Conservation (phyloP, 2,888 invertebrate genomes). For the Iphiclides podalirius region DNA sequence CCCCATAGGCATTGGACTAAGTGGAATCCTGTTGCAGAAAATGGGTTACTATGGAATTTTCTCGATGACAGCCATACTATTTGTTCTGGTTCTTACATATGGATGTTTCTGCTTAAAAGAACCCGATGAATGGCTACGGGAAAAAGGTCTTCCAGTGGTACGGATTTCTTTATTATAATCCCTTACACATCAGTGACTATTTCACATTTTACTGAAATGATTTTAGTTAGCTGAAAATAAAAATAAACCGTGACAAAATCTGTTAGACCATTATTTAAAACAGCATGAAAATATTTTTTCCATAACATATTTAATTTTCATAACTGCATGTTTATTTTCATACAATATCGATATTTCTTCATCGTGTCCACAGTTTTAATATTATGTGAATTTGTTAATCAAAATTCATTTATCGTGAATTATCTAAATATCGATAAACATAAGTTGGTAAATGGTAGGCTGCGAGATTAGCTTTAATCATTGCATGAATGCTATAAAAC, state of each 20-base stretch:
- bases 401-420: conserved; percentile 13
- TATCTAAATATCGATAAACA: conserved; percentile 6
- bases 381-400: neutral
- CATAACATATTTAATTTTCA: too few relatives aligned
- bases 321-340: too few relatives aligned
- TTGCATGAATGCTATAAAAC: too few relatives aligned
- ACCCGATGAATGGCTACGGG: conserved; percentile 64
- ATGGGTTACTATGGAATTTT: conserved; percentile 73
- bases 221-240: too few relatives aligned
- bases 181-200: too few relatives aligned
- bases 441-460: neutral
- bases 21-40: conserved; percentile 67
- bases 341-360: too few relatives aligned
- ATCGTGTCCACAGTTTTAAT: neutral
- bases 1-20: conserved; percentile 76
- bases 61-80: conserved; percentile 53
- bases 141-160: conserved; percentile 57
- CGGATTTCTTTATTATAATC: too few relatives aligned
- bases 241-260: too few relatives aligned
- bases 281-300: too few relatives aligned
- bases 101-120: conserved; percentile 86
- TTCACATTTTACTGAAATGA: too few relatives aligned
- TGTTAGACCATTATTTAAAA: too few relatives aligned
- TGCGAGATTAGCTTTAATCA: neutral
- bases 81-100: conserved; percentile 84